Base-by-base conservation (phyloP, 2,888 invertebrate genomes). In the Microchrysa polita region DNA sequence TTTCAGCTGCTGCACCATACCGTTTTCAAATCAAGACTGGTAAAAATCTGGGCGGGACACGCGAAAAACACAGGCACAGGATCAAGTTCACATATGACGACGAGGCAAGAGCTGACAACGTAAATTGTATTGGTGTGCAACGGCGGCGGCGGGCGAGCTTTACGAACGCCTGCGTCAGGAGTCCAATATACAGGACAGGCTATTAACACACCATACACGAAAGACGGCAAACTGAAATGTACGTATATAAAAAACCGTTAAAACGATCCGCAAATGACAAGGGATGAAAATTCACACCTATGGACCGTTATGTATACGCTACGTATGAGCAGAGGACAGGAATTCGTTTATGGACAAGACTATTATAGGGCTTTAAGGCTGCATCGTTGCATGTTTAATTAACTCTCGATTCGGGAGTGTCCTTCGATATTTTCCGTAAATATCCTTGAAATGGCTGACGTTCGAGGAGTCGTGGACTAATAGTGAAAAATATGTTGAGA, bases 21-120 rank as follows among this genome's bases (percentile, higher is more conserved):
- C 75, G 75, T 76, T 74, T 74, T 75, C 75, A 74, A 61, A 67
- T 75, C 59, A 65, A 74, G 75, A 76, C 77, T 77, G 74, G 76
- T 75, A 75, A 72, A 79, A 79, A 79, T 77, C 79, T 79, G 79
- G 79, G 79, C 79, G 79, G 79, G 79, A 79, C 79, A 79, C 79
- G 78, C 77, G 77, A 78, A 77, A 77, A 52, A 77, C 27, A 34
- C 73, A 75, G 34, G 60, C 63, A 74, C 65, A 72, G 48, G 22
- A 48, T 22, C 48, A 44, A 65, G 65, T 65, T 22, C 65, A 34
- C 65, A 22, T 48, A 34, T 22, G 48, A 23, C 48, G 44, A 5
- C 5, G 10, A 7, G 44, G 1, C 5, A 1, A 7, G 2, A 34
- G 7, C 27, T 34, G 27, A 34, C 27, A 7, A 34, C 27, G 27